Evolutionary conservation across 2,888 invertebrate species (phyloP).

Genomic region (Drosophila kuntzei): DNA sequence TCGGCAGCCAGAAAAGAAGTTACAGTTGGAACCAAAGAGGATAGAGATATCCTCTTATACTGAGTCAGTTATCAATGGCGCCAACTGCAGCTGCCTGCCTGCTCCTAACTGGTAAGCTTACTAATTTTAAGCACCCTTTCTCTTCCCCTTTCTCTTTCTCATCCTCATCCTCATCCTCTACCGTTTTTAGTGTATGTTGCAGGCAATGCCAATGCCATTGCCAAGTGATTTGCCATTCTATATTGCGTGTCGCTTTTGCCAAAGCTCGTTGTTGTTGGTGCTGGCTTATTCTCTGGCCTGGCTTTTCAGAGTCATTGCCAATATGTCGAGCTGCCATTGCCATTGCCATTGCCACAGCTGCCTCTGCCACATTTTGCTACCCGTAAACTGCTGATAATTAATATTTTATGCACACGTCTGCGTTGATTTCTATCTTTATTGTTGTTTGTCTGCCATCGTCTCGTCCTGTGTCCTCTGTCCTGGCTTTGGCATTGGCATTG

Average conservation of each 20-base stretch:
- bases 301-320: slow-evolving; percentile 73
- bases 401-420: slow-evolving; percentile 80
- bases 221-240: slow-evolving; percentile 49
- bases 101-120: slow-evolving; percentile 56
- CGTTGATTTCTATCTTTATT: slow-evolving; percentile 80
- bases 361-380: slow-evolving; percentile 34
- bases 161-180: not conserved
- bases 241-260: slow-evolving; percentile 70
- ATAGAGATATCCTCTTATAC: slow-evolving; percentile 21
- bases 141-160: not conserved
- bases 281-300: slow-evolving; percentile 31
- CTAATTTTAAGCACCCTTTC: slow-evolving; percentile 58
- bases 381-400: slow-evolving; percentile 77
- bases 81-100: slow-evolving; percentile 46
- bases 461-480: slow-evolving; percentile 13
- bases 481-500: slow-evolving; percentile 20
- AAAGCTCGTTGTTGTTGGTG: slow-evolving; percentile 51
- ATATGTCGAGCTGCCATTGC: slow-evolving; percentile 55
- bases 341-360: slow-evolving; percentile 10
- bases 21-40: slow-evolving; percentile 13
- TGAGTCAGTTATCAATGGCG: slow-evolving; percentile 56
- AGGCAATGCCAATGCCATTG: slow-evolving; percentile 57
- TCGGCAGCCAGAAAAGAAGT: slow-evolving; percentile 6
- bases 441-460: slow-evolving; percentile 72
- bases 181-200: not conserved